A percentile compares a stretch with the other conserved stretches of the same genome.
Conservation (phyloP, 2,113 vertebrate species). For the Peromyscus leucopus region DNA sequence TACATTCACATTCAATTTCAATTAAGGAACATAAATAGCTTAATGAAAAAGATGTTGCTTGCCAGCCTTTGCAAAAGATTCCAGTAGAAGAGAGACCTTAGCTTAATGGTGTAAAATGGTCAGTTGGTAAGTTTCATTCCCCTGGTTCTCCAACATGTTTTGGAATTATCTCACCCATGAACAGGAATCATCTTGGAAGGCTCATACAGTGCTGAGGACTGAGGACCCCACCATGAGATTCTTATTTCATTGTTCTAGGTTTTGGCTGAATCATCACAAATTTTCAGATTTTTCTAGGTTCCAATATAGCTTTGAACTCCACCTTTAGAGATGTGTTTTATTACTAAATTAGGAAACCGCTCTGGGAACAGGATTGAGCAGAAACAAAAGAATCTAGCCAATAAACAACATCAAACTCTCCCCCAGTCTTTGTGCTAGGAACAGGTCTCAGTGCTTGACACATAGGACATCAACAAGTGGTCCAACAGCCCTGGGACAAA, state of each 20-base stretch:
- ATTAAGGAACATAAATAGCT: neutral
- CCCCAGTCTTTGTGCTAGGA: neutral
- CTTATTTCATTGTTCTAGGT: neutral
- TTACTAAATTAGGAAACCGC: neutral
- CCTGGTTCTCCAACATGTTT: neutral
- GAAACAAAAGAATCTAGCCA: neutral
- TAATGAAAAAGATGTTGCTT: neutral
- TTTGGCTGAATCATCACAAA: neutral
- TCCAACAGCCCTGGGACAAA: neutral
- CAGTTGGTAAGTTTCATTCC: neutral
- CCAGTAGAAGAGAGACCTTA: neutral
- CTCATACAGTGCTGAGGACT: neutral
- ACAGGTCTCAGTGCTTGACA: neutral
- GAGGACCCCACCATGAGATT: neutral
- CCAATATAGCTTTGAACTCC: neutral
- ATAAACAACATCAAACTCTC: neutral
- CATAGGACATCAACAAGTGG: neutral
- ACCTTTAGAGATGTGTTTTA: neutral
- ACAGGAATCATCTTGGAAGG: neutral
- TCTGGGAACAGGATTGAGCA: neutral
- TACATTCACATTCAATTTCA: neutral
- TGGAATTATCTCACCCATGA: neutral
- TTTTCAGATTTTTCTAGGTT: neutral
- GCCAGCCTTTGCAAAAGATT: neutral
- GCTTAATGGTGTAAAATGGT: neutral